phyloP scores from a whole-genome alignment of 1,140 invertebrate species.

The Pseudomyrmex gracilis region DNA sequence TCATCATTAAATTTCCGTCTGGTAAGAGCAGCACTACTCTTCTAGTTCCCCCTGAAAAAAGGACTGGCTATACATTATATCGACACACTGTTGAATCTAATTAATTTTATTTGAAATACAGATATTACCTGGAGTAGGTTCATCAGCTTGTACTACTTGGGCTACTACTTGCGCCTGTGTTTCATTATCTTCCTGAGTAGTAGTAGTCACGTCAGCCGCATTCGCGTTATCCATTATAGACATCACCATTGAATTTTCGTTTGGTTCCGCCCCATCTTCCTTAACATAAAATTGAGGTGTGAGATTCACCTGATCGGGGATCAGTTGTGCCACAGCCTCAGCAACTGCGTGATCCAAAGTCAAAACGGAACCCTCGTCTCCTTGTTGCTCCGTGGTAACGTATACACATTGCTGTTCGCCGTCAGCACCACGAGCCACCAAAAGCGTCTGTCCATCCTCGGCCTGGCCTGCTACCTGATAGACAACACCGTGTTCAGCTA shows the following conservation, averaged over 20 bases:
- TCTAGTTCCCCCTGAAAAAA: constrained; percentile 89
- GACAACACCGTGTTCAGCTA: constrained; percentile 86
- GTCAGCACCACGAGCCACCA: constrained; percentile 89
- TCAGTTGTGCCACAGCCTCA: constrained; percentile 86
- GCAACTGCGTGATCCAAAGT: constrained; percentile 88
- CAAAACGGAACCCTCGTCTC: constrained; percentile 87
- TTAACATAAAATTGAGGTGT: constrained; percentile 86
- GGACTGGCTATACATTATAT: not conserved
- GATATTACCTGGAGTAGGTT: constrained; percentile 90
- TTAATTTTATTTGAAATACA: not conserved
- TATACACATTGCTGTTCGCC: constrained; percentile 90
- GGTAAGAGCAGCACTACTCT: constrained; percentile 92
- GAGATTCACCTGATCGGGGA: constrained; percentile 83
- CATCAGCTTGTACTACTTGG: constrained; percentile 92
- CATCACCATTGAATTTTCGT: constrained; percentile 84
- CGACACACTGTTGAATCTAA: no score
- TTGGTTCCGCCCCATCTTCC: constrained; percentile 83
- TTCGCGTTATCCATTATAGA: constrained; percentile 82
- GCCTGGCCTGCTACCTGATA: constrained; percentile 91
- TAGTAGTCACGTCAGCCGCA: constrained; percentile 70
- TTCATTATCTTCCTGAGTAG: constrained; percentile 79
- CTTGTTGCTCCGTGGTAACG: constrained; percentile 88
- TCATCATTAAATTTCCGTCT: constrained; percentile 93
- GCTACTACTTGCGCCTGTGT: constrained; percentile 91
- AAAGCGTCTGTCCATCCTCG: constrained; percentile 90